Base-by-base conservation (phyloP, 2,797 vertebrate species). In the Hemitrygon akajei region DNA sequence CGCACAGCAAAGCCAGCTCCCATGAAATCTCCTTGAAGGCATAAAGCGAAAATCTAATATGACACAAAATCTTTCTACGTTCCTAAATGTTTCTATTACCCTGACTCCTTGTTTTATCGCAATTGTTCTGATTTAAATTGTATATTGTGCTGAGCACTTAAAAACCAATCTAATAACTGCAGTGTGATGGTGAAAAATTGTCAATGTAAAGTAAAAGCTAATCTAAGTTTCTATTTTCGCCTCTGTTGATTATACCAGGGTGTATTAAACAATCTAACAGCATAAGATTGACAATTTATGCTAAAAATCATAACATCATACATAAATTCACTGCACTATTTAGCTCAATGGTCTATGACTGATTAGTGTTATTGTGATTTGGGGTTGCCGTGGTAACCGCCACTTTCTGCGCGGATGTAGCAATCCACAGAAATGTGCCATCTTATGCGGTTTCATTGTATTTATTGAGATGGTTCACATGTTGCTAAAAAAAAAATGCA, bases 321-420 rank as follows among this genome's bases (percentile, higher is more conserved):
- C 86, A 89, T 89, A 89, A 69, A 89, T 89, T 89, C 86, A 89
- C 86, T 22, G 18, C 63, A 1, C 86, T 69, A 63, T 89, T 89
- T 69, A 89, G 86, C 66, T 66, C 86, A 89, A 69, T 89, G 86
- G 60, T 37, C 60, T 89, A 37, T 89, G 86, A 89, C 86, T 89
- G 86, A 89, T 89, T 89, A 89, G 86, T 69, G n/a, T 89, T 89
- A 89, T 89, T 89, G 86, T 89, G 86, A 66, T 69, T 89, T 89
- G 37, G 63, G 63, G 86, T 89, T 89, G 86, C 86, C 66, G 69
- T 63, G 60, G 86, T 69, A 89, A 89, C 86, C 37, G 20, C 86
- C n/a, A 3, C 63, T 89, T 69, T 89, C 63, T 69, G 30, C 11
- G 12, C 40, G 9, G n/a, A 69, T 37, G 86, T 34, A 20, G 60